Evolutionary conservation across 35 echinoderm and acorn worm genomes (phyloP).

Genomic region (Heliocidaris erythrogramma): DNA sequence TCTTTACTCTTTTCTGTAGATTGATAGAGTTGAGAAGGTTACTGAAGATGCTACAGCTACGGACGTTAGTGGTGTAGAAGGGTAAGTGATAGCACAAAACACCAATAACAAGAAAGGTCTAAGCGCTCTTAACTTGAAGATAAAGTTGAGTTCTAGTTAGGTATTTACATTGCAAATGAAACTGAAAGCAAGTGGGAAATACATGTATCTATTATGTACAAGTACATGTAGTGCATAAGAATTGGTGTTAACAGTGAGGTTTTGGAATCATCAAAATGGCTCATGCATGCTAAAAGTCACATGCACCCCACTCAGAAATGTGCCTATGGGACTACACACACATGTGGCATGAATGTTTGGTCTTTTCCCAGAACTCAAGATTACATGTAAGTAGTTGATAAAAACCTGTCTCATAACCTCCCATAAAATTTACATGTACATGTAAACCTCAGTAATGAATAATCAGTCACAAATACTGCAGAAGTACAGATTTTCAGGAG

Average conservation of each 20-base stretch:
- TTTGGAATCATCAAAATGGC: background rate
- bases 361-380: too few species aligned
- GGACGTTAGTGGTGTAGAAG: slow-evolving; percentile 51
- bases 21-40: slow-evolving; percentile 56
- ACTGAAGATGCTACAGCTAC: slow-evolving; percentile 46
- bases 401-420: too few species aligned
- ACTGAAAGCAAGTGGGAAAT: background rate
- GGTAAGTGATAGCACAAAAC: slow-evolving; percentile 26
- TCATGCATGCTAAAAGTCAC: too few species aligned
- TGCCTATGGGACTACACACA: too few species aligned
- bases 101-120: background rate
- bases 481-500: too few species aligned
- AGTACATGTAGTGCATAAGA: background rate
- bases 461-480: too few species aligned
- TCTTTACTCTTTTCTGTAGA: slow-evolving; percentile 38
- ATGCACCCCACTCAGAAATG: too few species aligned
- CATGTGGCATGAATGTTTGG: background rate
- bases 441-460: too few species aligned
- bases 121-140: background rate
- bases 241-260: background rate
- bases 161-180: too few species aligned
- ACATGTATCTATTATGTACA: background rate
- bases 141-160: background rate
- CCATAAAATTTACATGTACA: too few species aligned
- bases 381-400: too few species aligned